Evolutionary conservation across 1,140 invertebrate species (phyloP), one percentile per base, ranked within the genome.

Genomic region (Scaptomyza montana): DNA sequence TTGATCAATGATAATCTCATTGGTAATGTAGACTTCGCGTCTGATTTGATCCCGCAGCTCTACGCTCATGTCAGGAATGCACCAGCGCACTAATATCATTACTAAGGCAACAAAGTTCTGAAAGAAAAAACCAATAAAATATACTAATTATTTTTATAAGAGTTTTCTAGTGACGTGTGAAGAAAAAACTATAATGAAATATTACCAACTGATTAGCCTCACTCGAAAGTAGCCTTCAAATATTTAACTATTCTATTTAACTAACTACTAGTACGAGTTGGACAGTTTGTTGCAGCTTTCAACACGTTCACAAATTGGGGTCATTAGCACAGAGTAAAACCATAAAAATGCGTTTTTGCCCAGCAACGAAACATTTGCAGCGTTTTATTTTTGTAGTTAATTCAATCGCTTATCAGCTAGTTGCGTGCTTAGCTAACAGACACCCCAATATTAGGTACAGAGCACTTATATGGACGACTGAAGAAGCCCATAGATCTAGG

Each of bases 1-100:
- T 79, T 96, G 95, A 74, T 95, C 95, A 71, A 98, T 96, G 66
- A 98, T 97, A 78, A 98, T 96, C 92, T 97, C 96, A 93, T 97
- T 98, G 60, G 97, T 97, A 65, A 98, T 94, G 92, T 97, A 97
- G 5, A 95, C 95, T 92, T 98, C 97, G 70, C 96, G 94, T 28
- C 97, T 93, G 80, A 98, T 97, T 91, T 95, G 94, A 89, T 97
- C 95, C 13, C 94, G 93, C 49, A 98, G 93, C 65, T 95, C 93
- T 21, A 94, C 93, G 3, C 96, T 96, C 92, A 97, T 95, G 92
- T 98, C 97, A 3, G 97, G 97, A 61, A 98, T 97, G 61, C 96
- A 93, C 96, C 96, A 98, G 61, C 95, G 94, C 3, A 98, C 95
- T 25, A 97, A 92, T 89, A 97, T 96, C 92, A 97, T 96, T 19